Percentiles rank a stretch among this genome's conserved stretches.
phyloP scores from a whole-genome alignment of 2,113 vertebrate species.

The Mus spicilegus region DNA sequence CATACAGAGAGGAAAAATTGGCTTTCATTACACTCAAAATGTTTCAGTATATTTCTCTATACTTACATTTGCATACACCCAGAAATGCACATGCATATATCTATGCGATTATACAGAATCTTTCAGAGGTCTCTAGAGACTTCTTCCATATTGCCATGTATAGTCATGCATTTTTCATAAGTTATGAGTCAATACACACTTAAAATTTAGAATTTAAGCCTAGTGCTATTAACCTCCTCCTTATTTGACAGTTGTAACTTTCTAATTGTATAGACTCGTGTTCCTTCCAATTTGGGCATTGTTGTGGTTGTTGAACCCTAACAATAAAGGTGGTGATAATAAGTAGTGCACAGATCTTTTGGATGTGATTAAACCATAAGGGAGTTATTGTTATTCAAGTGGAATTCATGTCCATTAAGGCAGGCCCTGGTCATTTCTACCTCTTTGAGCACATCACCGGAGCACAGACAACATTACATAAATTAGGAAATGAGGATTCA shows the following conservation, averaged over 20 bases:
- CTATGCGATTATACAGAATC: not conserved
- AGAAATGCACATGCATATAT: not conserved
- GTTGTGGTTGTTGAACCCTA: not conserved
- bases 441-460: fast-evolving
- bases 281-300: not conserved
- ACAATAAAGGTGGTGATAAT: not conserved
- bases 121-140: not conserved
- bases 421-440: fast-evolving
- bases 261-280: not conserved
- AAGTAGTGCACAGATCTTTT: not conserved
- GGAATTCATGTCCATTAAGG: too few relatives aligned
- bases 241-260: not conserved
- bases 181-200: not conserved
- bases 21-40: too few relatives aligned
- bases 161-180: not conserved
- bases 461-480: not conserved
- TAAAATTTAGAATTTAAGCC: not conserved
- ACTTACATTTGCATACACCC: not conserved
- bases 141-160: not conserved
- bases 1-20: not conserved
- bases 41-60: too few relatives aligned
- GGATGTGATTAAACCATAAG: not conserved
- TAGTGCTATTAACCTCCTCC: not conserved
- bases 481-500: not conserved
- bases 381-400: not conserved